These are phyloP conservation scores for Cecidostiba fungosa DNA, from an alignment of 2,888 invertebrate genomes.

Conservation along the genomic window DNA sequence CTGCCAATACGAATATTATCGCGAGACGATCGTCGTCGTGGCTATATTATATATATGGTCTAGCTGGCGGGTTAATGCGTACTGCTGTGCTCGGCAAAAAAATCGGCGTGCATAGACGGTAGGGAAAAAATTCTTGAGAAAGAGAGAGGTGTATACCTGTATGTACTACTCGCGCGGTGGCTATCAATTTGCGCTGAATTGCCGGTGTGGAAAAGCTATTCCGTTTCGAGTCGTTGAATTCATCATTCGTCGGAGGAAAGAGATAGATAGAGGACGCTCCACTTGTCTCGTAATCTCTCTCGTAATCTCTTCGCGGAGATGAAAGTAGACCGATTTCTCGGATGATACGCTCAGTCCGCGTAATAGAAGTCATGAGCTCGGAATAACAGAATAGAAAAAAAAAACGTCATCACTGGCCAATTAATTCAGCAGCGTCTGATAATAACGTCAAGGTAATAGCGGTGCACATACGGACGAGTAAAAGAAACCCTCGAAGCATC, in stretches of 20 bases:
- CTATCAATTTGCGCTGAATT: slow-evolving; percentile 18
- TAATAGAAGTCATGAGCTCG: neutral
- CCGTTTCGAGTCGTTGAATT: slow-evolving; percentile 17
- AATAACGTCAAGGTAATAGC: neutral
- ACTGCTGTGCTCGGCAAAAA: neutral
- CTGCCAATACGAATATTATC: slow-evolving; percentile 9
- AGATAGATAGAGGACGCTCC: neutral
- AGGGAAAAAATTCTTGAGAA: neutral
- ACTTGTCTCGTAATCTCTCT: slow-evolving; percentile 44
- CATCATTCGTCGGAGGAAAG: slow-evolving; percentile 19
- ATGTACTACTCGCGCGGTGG: neutral
- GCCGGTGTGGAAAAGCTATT: slow-evolving; percentile 21
- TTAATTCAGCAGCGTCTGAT: neutral
- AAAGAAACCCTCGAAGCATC: neutral
- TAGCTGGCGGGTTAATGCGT: neutral
- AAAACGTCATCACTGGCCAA: neutral
- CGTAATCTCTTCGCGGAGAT: slow-evolving; percentile 40
- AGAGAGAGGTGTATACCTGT: neutral
- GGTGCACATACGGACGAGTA: no score
- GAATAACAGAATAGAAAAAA: neutral
- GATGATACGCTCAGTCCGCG: neutral
- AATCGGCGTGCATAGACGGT: neutral
- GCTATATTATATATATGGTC: neutral
- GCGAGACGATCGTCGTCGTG: neutral
- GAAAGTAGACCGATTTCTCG: slow-evolving; percentile 42